These are phyloP conservation scores for Ceriagrion tenellum DNA, from an alignment of 2,888 invertebrate genomes.

Conservation along the genomic window DNA sequence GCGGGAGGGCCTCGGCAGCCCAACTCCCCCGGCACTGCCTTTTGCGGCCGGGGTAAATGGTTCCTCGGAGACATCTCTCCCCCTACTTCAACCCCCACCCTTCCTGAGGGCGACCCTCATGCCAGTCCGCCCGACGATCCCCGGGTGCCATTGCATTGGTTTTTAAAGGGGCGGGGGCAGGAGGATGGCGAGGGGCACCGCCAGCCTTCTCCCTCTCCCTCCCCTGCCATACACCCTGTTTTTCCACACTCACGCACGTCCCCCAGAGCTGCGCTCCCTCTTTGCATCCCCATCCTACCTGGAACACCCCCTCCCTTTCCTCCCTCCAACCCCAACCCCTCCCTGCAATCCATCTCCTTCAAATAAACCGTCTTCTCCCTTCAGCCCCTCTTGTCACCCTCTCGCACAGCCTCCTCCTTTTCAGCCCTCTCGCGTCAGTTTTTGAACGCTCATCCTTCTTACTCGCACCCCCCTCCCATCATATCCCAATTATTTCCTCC, in stretches of 20 bases:
- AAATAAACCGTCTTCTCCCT: not conserved
- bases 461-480: not conserved
- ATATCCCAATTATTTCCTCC: not conserved
- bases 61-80: slow-evolving; percentile 26
- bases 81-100: no score
- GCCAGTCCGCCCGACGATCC: not conserved
- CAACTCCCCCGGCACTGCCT: slow-evolving; percentile 48
- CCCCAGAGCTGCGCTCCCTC: not conserved
- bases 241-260: slow-evolving; percentile 3
- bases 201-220: not conserved
- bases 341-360: slow-evolving; percentile 21
- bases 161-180: not conserved
- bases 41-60: slow-evolving; percentile 64
- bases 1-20: not conserved
- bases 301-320: not conserved
- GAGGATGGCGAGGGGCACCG: not conserved
- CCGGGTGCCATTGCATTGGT: slow-evolving; percentile 32
- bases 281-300: not conserved
- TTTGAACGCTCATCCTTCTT: not conserved
- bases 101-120: not conserved
- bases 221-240: not conserved
- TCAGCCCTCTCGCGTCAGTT: not conserved
- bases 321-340: not conserved
- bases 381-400: not conserved
- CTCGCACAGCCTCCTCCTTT: not conserved